phyloP scores from a whole-genome alignment of 1,140 invertebrate species.

The Trichomalopsis sarcophagae region DNA sequence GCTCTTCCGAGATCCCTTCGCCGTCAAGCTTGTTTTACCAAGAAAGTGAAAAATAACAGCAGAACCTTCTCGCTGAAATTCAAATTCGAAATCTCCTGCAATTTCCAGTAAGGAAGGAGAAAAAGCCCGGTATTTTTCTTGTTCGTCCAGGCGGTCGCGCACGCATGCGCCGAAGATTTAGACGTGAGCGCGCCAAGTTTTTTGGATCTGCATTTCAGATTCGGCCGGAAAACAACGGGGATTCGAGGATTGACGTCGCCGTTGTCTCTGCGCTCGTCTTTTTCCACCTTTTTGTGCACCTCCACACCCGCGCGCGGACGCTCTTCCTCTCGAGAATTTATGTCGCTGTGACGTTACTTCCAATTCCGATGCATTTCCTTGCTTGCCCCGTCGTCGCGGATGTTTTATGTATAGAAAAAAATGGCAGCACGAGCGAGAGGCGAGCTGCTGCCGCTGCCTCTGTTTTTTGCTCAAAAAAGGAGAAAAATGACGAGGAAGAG shows the following conservation, averaged over 20 bases:
- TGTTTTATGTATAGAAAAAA: constrained; percentile 53
- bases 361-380: constrained; percentile 53
- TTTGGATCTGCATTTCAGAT: constrained; percentile 50
- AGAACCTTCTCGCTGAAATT: too few species aligned
- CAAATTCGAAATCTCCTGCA: too few species aligned
- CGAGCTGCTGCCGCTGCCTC: background rate
- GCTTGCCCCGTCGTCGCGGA: constrained; percentile 23
- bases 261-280: constrained; percentile 31
- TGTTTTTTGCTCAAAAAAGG: background rate
- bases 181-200: constrained; percentile 47
- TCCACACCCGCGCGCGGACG: background rate
- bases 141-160: background rate
- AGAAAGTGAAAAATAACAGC: too few species aligned
- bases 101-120: too few species aligned
- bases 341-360: constrained; percentile 34
- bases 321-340: constrained; percentile 46
- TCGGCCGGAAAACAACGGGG: constrained; percentile 34
- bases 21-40: too few species aligned
- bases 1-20: too few species aligned
- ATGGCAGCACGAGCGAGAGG: background rate
- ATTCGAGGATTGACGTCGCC: constrained; percentile 44
- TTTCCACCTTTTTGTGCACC: constrained; percentile 2
- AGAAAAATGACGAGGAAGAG: background rate
- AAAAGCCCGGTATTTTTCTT: constrained; percentile 13
- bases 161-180: constrained; percentile 40